Percentiles rank a stretch among this genome's conserved stretches.
These are phyloP conservation scores for Creontiades dilutus DNA, from an alignment of 2,888 invertebrate genomes.

Conservation along the genomic window DNA sequence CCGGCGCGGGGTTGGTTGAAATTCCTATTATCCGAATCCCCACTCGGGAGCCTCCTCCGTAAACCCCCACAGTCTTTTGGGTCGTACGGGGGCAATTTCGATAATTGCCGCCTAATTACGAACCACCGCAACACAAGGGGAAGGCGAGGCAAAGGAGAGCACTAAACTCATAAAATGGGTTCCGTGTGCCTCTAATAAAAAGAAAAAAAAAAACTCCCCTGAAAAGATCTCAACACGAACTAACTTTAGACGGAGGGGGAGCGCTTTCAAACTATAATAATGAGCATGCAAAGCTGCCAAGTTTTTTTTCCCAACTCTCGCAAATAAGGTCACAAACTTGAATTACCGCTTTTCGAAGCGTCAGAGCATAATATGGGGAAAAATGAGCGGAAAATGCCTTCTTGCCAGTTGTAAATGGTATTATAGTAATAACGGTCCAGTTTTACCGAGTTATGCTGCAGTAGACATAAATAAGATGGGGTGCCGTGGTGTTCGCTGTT, in stretches of 20 bases:
- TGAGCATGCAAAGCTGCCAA: slow-evolving; percentile 69
- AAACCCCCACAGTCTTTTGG: background rate
- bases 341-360: slow-evolving; percentile 34
- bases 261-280: slow-evolving; percentile 66
- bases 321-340: slow-evolving; percentile 64
- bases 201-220: background rate
- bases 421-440: background rate
- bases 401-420: background rate
- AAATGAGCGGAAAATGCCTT: slow-evolving; percentile 22
- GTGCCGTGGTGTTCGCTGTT: too few species aligned
- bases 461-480: too few species aligned
- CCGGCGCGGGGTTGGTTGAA: background rate
- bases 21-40: slow-evolving; percentile 61
- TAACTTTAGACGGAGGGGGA: slow-evolving; percentile 9
- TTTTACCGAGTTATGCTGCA: background rate
- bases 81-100: slow-evolving; percentile 54
- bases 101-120: slow-evolving; percentile 67
- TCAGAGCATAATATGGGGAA: slow-evolving; percentile 1
- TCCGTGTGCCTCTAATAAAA: slow-evolving; percentile 66
- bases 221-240: slow-evolving; percentile 66
- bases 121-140: background rate
- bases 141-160: slow-evolving; percentile 25
- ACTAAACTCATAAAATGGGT: slow-evolving; percentile 66
- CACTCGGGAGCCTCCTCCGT: background rate
- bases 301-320: slow-evolving; percentile 33